These are phyloP conservation scores for Channa striata DNA, from an alignment of 2,797 vertebrate species.

Conservation along the genomic window DNA sequence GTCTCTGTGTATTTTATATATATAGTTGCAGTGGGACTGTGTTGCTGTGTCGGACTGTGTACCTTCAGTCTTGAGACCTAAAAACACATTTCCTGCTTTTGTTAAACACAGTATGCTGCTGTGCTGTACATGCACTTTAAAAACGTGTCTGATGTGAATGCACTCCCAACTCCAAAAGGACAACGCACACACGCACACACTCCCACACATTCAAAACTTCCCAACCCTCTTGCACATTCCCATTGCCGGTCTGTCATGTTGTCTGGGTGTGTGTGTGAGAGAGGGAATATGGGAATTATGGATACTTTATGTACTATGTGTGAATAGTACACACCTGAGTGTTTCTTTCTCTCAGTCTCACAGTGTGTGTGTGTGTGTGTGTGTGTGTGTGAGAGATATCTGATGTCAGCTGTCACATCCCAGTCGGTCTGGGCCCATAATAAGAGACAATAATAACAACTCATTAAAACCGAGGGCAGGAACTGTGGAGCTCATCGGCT, in stretches of 20 bases:
- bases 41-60: no score
- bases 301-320: not conserved
- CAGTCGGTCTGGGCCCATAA: constrained; percentile 84
- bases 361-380: constrained; percentile 21
- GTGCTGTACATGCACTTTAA: constrained; percentile 46
- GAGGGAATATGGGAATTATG: not conserved
- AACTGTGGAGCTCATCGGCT: constrained; percentile 87
- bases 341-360: constrained; percentile 24
- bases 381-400: constrained; percentile 72
- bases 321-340: constrained; percentile 36
- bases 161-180: constrained; percentile 15
- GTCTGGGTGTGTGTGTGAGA: constrained; percentile 13
- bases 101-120: constrained; percentile 65
- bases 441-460: constrained; percentile 90
- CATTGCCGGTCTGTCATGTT: constrained; percentile 37
- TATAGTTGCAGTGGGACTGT: constrained; percentile 44
- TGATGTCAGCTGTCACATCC: constrained; percentile 87
- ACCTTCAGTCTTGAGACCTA: constrained; percentile 71
- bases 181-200: constrained; percentile 16
- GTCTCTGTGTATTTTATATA: constrained; percentile 74
- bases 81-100: constrained; percentile 83
- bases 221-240: constrained; percentile 40
- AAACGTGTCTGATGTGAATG: constrained; percentile 47
- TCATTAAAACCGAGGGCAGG: constrained; percentile 86
- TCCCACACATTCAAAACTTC: constrained; percentile 22